Conservation (phyloP, 2,888 invertebrate species). For the Conistra vaccinii region DNA sequence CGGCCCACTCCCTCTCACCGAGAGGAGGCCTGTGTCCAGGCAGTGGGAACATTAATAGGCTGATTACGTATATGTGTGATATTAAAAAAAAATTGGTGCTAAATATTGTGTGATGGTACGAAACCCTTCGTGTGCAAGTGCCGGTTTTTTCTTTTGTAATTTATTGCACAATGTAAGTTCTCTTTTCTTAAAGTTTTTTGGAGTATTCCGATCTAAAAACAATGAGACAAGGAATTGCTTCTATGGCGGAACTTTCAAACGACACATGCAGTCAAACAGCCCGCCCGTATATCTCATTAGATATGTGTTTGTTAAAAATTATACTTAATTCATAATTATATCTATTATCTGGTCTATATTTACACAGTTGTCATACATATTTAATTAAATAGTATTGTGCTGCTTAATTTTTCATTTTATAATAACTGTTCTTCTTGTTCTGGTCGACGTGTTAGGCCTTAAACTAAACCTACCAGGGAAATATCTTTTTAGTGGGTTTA, state of each 20-base stretch:
- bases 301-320: not conserved
- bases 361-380: slow-evolving; percentile 44
- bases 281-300: not conserved
- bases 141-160: too few species aligned
- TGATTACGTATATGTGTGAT: too few species aligned
- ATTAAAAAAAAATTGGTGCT: too few species aligned
- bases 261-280: not conserved
- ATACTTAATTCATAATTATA: slow-evolving; percentile 4
- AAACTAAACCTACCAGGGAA: not conserved
- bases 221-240: not conserved
- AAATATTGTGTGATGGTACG: too few species aligned
- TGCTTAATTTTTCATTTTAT: slow-evolving; percentile 39
- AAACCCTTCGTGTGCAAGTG: too few species aligned
- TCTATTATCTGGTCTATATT: slow-evolving; percentile 36
- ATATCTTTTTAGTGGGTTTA: not conserved
- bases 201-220: not conserved
- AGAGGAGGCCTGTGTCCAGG: too few species aligned
- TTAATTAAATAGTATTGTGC: slow-evolving; percentile 46
- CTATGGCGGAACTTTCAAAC: not conserved
- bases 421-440: slow-evolving; percentile 14
- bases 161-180: too few species aligned
- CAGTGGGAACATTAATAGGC: too few species aligned
- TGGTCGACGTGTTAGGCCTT: slow-evolving; percentile 28
- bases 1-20: too few species aligned
- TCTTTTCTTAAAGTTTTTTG: too few species aligned